Evolutionary conservation across 2,888 invertebrate genomes (phyloP), one percentile per base, ranked within the genome.

Genomic region (Leptopilina myrica): DNA sequence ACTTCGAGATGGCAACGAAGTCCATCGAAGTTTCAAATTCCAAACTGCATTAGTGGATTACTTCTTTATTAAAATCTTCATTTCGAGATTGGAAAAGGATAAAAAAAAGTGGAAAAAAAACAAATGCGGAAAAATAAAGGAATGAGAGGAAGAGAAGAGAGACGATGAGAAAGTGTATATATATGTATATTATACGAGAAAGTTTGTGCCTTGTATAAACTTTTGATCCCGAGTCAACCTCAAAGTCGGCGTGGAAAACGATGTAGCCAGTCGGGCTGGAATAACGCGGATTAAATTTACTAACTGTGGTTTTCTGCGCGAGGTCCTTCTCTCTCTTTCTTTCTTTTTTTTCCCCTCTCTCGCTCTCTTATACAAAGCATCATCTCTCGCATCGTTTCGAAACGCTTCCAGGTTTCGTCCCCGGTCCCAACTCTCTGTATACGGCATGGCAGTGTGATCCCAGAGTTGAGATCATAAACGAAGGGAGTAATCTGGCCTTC

Each of bases 401-500:
- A 84, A 82, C 82, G 82, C 84, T 83, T 82, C 81, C 84, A 84
- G 84, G 84, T 84, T 33, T 82, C 82, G 83, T 82, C 82, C 81
- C 81, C 81, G 81, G 49, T 49, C 49, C 78, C 77, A 73, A 73
- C 78, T 73, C 46, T 46, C 9, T 11, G 7, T 46, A 11, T 12
- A 49, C 11, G 20, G 62, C 84, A 83, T 2, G 20, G 62, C 84
- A 83, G 78, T 79, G 82, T 76, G 82, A 82, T 82, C 81, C 82
- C 81, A 80, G 79, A 81, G 82, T 83, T 80, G 81, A 82, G 84
- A 81, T 83, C 84, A 80, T 81, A 84, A 84, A 83, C 84, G 84
- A 85, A 85, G 82, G 81, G 84, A 83, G 89, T 89, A 89, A 88
- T 88, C 89, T 88, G 88, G 88, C 88, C 87, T 86, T 87, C 87